A percentile compares a stretch with the other conserved stretches of the same genome.
Conservation (phyloP, 2,888 invertebrate species). For the Colostygia pectinataria region DNA sequence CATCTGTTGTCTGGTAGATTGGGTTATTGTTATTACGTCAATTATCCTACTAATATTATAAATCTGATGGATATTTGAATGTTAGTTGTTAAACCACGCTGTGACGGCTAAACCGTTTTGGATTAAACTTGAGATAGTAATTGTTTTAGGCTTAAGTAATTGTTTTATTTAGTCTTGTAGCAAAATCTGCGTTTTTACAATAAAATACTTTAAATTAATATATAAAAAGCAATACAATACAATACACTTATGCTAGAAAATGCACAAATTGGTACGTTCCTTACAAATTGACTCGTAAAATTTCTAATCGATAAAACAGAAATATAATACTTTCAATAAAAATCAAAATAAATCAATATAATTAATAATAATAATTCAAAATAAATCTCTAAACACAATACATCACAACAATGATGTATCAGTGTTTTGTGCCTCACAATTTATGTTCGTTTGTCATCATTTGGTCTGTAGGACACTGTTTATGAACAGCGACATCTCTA, state of each 20-base stretch:
- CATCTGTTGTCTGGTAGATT: no score
- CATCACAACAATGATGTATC: conserved; percentile 58
- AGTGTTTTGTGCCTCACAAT: conserved; percentile 49
- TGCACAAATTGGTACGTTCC: conserved; percentile 79
- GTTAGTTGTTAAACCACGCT: no score
- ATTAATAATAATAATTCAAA: no score
- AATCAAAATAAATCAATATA: no score
- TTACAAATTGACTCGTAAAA: conserved; percentile 46
- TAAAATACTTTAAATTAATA: conserved; percentile 80
- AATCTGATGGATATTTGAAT: no score
- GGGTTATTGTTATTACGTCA: no score
- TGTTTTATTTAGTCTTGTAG: no score
- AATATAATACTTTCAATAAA: conserved; percentile 60
- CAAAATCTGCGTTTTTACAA: no score
- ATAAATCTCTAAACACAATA: conserved; percentile 57
- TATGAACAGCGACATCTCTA: conserved; percentile 50
- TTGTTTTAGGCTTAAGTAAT: no score
- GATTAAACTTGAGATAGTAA: no score
- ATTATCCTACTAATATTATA: no score
- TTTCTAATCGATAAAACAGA: conserved; percentile 55
- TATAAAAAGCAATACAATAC: conserved; percentile 79
- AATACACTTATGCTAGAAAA: conserved; percentile 77
- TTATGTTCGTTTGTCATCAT: conserved; percentile 16
- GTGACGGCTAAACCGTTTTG: no score
- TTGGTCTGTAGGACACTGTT: conserved; percentile 40